phyloP scores from a whole-genome alignment of 1,140 invertebrate genomes.

The Ptiloglossa arizonensis region DNA sequence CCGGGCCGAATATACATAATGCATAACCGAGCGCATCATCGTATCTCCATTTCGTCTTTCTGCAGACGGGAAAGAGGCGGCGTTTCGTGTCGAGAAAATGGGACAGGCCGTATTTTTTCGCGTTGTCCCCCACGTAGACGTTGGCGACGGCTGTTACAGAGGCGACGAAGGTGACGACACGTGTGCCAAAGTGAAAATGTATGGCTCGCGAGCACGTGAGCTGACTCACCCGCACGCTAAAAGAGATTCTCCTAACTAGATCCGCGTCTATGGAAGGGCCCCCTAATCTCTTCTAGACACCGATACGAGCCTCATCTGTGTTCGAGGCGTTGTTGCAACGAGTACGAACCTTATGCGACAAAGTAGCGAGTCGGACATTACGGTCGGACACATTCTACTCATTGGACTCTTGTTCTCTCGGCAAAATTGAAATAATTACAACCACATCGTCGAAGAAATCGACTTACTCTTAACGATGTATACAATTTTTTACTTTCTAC shows the following conservation, averaged over 20 bases:
- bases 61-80: slow-evolving; percentile 36
- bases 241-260: slow-evolving; percentile 78
- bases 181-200: slow-evolving; percentile 83
- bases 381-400: too few species aligned
- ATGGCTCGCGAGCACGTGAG: slow-evolving; percentile 77
- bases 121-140: slow-evolving; percentile 45
- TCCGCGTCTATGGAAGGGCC: slow-evolving; percentile 49
- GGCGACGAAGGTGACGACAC: slow-evolving; percentile 78
- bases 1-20: slow-evolving; percentile 62
- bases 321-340: too few species aligned
- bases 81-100: slow-evolving; percentile 58
- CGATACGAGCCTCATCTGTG: slow-evolving; percentile 52
- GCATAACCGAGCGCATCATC: slow-evolving; percentile 69
- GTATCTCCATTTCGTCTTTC: slow-evolving; percentile 66
- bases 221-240: slow-evolving; percentile 64
- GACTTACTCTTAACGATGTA: too few species aligned
- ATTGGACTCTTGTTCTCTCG: too few species aligned
- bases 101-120: slow-evolving; percentile 40
- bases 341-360: too few species aligned
- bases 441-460: too few species aligned
- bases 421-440: too few species aligned
- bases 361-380: too few species aligned
- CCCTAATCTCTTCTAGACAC: slow-evolving; percentile 77
- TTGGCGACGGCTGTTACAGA: slow-evolving; percentile 73
- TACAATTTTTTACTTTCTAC: too few species aligned